Conservation (phyloP, 1,140 invertebrate genomes). For the Ganaspis sp. region DNA sequence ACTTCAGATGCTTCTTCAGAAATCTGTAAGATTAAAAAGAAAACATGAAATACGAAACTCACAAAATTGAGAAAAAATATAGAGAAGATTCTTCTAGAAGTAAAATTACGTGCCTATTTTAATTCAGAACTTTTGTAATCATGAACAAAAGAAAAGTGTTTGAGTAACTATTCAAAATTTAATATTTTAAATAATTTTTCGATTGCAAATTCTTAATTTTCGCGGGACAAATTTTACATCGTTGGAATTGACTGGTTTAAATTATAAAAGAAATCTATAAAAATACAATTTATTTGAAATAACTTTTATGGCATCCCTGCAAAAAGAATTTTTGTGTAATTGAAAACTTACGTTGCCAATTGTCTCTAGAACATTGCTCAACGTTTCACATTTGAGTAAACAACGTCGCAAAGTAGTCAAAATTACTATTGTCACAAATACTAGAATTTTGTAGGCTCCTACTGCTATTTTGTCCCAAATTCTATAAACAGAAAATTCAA, state of each 20-base stretch:
- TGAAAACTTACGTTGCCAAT: constrained; percentile 79
- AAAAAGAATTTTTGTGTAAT: constrained; percentile 12
- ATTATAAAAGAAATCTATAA: too few relatives aligned
- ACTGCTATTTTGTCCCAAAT: constrained; percentile 93
- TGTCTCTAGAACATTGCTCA: constrained; percentile 79
- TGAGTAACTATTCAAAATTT: too few relatives aligned
- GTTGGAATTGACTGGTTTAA: too few relatives aligned
- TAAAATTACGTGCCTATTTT: too few relatives aligned
- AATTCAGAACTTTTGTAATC: too few relatives aligned
- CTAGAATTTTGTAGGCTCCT: constrained; percentile 87
- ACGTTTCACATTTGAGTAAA: constrained; percentile 79
- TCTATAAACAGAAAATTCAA: constrained; percentile 75
- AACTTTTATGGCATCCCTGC: constrained; percentile 17
- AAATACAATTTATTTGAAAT: constrained; percentile 47
- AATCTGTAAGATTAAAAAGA: constrained; percentile 79
- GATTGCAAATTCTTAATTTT: too few relatives aligned
- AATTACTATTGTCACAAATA: constrained; percentile 85
- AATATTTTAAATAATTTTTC: too few relatives aligned
- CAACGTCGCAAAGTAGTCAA: constrained; percentile 82
- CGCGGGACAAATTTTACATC: too few relatives aligned
- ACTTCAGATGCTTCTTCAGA: constrained; percentile 85
- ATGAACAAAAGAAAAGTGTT: too few relatives aligned
- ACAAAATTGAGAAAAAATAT: too few relatives aligned
- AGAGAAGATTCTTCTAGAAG: too few relatives aligned
- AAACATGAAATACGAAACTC: too few relatives aligned